Percentiles rank a stretch among this genome's conserved stretches.
Conservation (phyloP, 2,888 invertebrate species). For the Lordiphosa fenestrarum region DNA sequence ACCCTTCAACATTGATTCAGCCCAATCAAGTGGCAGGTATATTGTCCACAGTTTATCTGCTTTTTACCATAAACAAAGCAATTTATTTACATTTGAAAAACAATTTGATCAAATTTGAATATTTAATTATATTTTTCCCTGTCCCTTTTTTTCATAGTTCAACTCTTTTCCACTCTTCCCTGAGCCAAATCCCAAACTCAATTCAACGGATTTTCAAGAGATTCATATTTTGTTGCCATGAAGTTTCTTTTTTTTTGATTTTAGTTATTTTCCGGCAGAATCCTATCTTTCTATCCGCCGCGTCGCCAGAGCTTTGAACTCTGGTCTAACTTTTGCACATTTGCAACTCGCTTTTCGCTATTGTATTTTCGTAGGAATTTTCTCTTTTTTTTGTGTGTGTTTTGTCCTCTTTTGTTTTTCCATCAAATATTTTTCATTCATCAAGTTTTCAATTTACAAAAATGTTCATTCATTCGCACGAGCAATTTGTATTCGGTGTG, state of each 20-base stretch:
- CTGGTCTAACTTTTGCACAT: slow-evolving; percentile 14
- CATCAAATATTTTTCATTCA: slow-evolving; percentile 77
- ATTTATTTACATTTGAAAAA: background rate
- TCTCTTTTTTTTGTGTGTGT: background rate
- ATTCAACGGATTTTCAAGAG: slow-evolving; percentile 32
- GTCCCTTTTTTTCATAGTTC: too few relatives aligned
- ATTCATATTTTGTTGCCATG: slow-evolving; percentile 7
- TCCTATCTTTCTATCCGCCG: slow-evolving; percentile 2
- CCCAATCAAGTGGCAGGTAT: too few relatives aligned
- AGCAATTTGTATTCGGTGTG: slow-evolving; percentile 75
- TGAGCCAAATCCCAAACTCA: slow-evolving; percentile 24
- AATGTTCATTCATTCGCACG: slow-evolving; percentile 72
- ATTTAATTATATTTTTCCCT: too few relatives aligned
- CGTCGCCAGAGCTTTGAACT: slow-evolving; percentile 8
- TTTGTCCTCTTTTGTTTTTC: slow-evolving; percentile 69
- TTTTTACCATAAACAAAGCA: background rate
- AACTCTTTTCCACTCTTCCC: too few relatives aligned
- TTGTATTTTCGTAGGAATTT: slow-evolving; percentile 1
- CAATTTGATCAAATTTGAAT: too few relatives aligned
- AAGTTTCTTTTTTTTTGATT: slow-evolving; percentile 24
- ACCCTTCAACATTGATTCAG: too few relatives aligned
- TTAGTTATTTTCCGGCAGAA: slow-evolving; percentile 6
- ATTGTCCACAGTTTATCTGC: background rate
- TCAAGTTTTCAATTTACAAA: slow-evolving; percentile 77
- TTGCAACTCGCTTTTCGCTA: slow-evolving; percentile 15